Percentiles rank a stretch among this genome's conserved stretches.
These are phyloP conservation scores for Folsomia candida DNA, from an alignment of 2,888 invertebrate species.

Conservation along the genomic window DNA sequence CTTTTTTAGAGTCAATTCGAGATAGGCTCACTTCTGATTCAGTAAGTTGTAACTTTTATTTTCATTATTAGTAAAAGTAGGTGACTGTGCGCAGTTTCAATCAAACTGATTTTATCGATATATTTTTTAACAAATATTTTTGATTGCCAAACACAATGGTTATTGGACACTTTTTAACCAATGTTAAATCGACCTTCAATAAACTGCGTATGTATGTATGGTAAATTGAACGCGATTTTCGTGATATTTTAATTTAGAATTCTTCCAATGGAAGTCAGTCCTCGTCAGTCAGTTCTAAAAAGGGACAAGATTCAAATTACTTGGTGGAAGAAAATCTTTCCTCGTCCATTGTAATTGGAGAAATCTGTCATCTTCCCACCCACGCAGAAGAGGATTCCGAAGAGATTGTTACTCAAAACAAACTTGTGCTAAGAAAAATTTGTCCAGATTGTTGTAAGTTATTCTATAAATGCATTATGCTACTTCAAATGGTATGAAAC, in stretches of 20 bases:
- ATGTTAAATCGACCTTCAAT: no score
- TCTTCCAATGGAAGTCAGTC: slow-evolving; percentile 33
- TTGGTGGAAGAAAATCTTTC: not conserved
- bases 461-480: no score
- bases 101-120: no score
- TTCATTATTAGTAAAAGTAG: not conserved
- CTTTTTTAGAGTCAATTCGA: slow-evolving; percentile 84
- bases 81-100: not conserved
- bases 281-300: slow-evolving; percentile 54
- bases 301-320: slow-evolving; percentile 68
- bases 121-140: no score
- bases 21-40: slow-evolving; percentile 47
- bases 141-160: no score
- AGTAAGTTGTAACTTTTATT: slow-evolving; percentile 34
- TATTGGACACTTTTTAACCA: no score
- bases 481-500: no score
- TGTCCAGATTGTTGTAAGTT: slow-evolving; percentile 43
- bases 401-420: slow-evolving; percentile 52
- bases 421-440: slow-evolving; percentile 7
- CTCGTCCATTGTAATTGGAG: not conserved
- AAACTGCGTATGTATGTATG: no score
- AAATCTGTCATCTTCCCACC: not conserved
- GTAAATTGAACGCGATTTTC: no score
- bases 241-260: no score
- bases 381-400: not conserved